Percentiles rank a stretch among this genome's conserved stretches.
Conservation (phyloP, 2,113 vertebrate species). For the Eudyptes chrysolophus region DNA sequence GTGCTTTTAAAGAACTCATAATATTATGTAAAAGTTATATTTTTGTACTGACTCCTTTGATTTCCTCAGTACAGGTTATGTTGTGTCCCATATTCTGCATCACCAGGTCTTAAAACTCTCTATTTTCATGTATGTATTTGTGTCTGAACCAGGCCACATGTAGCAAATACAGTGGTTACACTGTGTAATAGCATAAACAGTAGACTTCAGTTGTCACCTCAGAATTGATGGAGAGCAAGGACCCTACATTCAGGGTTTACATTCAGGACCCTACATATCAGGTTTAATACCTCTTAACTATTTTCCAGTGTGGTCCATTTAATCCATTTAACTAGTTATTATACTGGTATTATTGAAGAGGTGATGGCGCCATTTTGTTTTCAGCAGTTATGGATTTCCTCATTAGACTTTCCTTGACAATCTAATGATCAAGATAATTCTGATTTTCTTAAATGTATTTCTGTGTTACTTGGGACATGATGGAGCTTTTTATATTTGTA, state of each 20-base stretch:
- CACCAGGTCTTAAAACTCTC: neutral
- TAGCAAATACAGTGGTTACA: neutral
- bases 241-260: neutral
- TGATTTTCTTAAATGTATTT: neutral
- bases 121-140: neutral
- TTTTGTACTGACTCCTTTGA: neutral
- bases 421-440: neutral
- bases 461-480: neutral
- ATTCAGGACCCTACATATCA: neutral
- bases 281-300: neutral
- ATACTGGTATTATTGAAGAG: neutral
- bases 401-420: neutral
- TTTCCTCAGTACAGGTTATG: neutral
- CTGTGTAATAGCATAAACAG: neutral
- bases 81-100: neutral
- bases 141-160: neutral
- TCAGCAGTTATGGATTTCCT: neutral
- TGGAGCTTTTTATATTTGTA: neutral
- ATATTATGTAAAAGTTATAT: neutral
- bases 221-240: neutral
- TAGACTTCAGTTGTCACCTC: neutral
- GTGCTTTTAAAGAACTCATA: neutral
- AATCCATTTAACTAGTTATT: neutral
- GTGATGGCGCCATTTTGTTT: neutral
- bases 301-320: neutral